Base-by-base conservation (phyloP, 2,797 vertebrate species). In the Trachurus trachurus region DNA sequence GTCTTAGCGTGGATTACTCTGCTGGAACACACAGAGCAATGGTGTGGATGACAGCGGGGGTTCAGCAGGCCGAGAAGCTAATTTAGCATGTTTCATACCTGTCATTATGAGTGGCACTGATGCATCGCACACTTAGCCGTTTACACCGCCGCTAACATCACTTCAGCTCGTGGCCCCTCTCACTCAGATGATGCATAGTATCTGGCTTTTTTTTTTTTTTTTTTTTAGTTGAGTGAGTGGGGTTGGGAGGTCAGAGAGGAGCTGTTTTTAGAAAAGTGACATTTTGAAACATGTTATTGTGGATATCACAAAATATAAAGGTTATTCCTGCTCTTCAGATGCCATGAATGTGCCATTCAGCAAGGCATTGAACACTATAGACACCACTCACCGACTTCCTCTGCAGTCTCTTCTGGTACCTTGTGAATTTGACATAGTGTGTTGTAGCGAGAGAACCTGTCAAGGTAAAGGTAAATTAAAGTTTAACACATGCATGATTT, bases 31-130 rank as follows among this genome's bases (percentile, higher is more conserved):
- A n/a, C 21, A 19, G 22, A 42, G 56, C 7, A 39, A 15, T 73
- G 40, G 64, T 69, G 83, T 68, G 56, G 40, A 66, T 82, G 72
- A 68, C 66, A 69, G 54, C 71, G 47, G 60, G 67, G 40, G 1
- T 64, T 78, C 45, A 81, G 66, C 80, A 68, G 50, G 62, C 29
- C 65, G 52, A 44, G 0, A 16, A 49, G 54, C 40, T 57, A 9
- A 78, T 67, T 66, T 21, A 75, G 29, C 72, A 54, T 74, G 19
- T 76, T 61, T 65, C 42, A 56, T 45, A 49, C 49, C 58, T 72
- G 63, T 64, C 60, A 60, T 5, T 47, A 26, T 7, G 72, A 79
- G 67, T 47, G 54, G 10, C 59, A 21, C 53, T 62, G 60, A 78
- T 76, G 63, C 79, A 72, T 53, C 39, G 42, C 16, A 42, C 49